Conservation (phyloP, 2,113 vertebrate species). For the Todiramphus chloris region DNA sequence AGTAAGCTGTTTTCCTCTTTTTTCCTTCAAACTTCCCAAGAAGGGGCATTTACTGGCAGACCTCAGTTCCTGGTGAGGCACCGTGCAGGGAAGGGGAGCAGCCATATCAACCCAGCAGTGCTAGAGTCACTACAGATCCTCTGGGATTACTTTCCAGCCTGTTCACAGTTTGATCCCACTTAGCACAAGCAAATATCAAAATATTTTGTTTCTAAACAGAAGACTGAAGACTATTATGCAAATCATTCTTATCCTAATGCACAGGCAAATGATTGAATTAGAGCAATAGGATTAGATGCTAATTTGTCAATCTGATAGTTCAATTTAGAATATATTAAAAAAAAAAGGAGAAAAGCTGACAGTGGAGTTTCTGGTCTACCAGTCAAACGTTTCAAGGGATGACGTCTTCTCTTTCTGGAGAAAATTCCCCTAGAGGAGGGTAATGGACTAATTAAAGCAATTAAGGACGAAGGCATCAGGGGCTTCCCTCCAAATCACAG, state of each 20-base stretch:
- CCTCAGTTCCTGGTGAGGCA: neutral
- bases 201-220: constrained; percentile 56
- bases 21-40: neutral
- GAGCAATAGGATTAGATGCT: constrained; percentile 55
- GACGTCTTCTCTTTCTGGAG: constrained; percentile 23
- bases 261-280: constrained; percentile 69
- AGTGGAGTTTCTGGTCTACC: constrained; percentile 46
- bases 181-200: constrained; percentile 13
- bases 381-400: constrained; percentile 36
- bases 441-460: constrained; percentile 56
- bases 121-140: neutral
- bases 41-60: neutral
- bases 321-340: neutral
- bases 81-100: neutral
- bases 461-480: constrained; percentile 39
- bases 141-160: neutral
- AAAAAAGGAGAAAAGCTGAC: constrained; percentile 32
- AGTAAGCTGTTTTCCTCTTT: neutral
- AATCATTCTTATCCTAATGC: constrained; percentile 58
- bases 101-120: neutral
- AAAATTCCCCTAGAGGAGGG: constrained; percentile 10
- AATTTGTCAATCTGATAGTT: constrained; percentile 20
- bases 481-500: neutral
- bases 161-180: neutral
- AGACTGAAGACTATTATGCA: constrained; percentile 29